A percentile compares a stretch with the other conserved stretches of the same genome.
phyloP scores from a whole-genome alignment of 2,113 vertebrate genomes.

The Psammodynastes pulverulentus region DNA sequence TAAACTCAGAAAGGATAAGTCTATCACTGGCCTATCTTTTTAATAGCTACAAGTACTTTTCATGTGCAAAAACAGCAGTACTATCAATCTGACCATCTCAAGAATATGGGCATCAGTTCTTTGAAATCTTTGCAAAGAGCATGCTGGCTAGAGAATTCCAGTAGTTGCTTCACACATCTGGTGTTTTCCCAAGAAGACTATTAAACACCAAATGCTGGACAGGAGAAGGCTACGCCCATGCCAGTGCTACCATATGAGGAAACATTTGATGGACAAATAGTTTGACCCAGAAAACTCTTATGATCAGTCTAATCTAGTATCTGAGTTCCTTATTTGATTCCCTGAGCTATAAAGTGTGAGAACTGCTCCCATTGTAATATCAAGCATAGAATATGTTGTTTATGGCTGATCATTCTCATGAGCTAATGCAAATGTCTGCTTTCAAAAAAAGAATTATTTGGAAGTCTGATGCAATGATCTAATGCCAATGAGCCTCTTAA shows the following conservation, averaged over 20 bases:
- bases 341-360: background rate
- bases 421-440: background rate
- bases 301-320: background rate
- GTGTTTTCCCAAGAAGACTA: background rate
- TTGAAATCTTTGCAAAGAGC: background rate
- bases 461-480: background rate
- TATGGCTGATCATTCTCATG: background rate
- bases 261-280: background rate
- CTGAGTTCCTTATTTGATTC: background rate
- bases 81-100: background rate
- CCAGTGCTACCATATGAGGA: background rate
- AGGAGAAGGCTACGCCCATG: background rate
- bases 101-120: background rate
- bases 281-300: background rate
- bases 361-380: background rate
- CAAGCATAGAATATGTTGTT: background rate
- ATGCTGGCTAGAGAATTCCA: background rate
- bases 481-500: background rate
- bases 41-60: background rate
- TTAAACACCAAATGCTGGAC: background rate
- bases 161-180: background rate
- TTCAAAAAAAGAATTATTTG: background rate
- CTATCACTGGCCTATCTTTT: background rate
- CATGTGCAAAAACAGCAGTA: background rate
- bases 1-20: background rate